A percentile compares a stretch with the other conserved stretches of the same genome.
Evolutionary conservation across 2,113 vertebrate species (phyloP).

Genomic region (Solenodon paradoxus): DNA sequence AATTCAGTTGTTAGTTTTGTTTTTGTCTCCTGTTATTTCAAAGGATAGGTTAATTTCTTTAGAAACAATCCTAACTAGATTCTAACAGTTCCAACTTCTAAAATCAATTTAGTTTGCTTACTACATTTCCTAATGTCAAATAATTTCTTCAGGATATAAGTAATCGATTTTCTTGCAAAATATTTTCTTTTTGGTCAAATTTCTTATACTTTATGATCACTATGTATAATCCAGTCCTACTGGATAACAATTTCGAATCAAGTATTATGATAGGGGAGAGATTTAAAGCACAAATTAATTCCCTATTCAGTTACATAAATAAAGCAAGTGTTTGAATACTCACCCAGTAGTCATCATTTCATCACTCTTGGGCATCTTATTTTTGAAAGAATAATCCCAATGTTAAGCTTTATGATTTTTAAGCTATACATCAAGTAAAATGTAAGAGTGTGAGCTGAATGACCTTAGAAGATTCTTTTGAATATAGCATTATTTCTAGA

Average conservation of each 20-base stretch:
- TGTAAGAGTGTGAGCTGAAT: not conserved
- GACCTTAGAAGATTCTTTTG: too few species aligned
- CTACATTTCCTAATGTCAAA: not conserved
- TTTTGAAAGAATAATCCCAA: conserved; percentile 19
- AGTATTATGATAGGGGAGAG: not conserved
- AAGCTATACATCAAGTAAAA: not conserved
- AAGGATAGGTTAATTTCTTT: not conserved
- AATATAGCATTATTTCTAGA: not conserved
- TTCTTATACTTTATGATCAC: not conserved
- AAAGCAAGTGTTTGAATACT: not conserved
- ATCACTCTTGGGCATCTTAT: conserved; percentile 44
- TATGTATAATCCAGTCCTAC: not conserved
- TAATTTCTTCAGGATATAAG: not conserved
- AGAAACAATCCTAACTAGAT: not conserved
- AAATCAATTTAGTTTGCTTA: not conserved
- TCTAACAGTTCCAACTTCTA: not conserved
- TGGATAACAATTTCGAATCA: conserved; percentile 49
- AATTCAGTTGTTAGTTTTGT: not conserved
- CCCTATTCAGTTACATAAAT: conserved; percentile 25
- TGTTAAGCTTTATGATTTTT: conserved; percentile 31
- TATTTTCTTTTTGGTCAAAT: not conserved
- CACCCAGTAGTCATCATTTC: not conserved
- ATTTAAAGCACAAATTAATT: conserved; percentile 61
- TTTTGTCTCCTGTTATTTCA: not conserved
- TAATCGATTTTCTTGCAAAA: not conserved